Conservation (phyloP, 2,113 vertebrate genomes). For the Dicentrarchus labrax region DNA sequence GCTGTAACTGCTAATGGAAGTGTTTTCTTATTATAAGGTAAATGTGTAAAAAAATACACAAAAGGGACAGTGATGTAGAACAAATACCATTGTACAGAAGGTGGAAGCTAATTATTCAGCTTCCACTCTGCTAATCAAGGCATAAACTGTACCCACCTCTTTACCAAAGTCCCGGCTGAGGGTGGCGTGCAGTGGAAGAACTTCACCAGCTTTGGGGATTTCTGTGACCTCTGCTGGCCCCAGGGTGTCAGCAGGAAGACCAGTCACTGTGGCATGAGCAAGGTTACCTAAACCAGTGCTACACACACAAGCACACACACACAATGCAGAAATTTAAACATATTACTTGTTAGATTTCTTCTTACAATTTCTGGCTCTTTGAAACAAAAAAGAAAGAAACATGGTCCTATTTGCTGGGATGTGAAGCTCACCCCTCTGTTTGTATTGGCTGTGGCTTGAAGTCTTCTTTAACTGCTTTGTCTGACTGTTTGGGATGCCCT, state of each 20-base stretch:
- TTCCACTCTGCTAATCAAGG: neutral
- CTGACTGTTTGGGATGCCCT: neutral
- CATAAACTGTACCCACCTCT: conserved; percentile 72
- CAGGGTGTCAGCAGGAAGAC: conserved; percentile 64
- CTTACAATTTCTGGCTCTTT: neutral
- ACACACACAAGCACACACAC: conserved; percentile 17
- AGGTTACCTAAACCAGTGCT: conserved; percentile 76
- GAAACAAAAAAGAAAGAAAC: neutral
- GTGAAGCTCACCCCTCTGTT: conserved; percentile 59
- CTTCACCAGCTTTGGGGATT: conserved; percentile 47
- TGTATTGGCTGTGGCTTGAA: conserved; percentile 25
- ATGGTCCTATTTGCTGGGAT: neutral
- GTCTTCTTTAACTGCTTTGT: conserved; percentile 9
- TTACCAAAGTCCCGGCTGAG: conserved; percentile 74
- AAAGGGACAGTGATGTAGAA: neutral
- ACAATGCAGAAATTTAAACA: neutral
- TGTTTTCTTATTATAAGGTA: neutral
- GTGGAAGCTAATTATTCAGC: neutral
- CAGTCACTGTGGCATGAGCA: conserved; percentile 66
- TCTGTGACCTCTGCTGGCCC: conserved; percentile 43
- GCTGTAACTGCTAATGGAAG: neutral
- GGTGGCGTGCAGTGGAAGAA: conserved; percentile 69
- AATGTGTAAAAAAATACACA: neutral
- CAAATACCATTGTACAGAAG: neutral
- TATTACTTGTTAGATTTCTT: neutral